Base-by-base conservation (phyloP, 2,113 vertebrate species). In the Promerops cafer region DNA sequence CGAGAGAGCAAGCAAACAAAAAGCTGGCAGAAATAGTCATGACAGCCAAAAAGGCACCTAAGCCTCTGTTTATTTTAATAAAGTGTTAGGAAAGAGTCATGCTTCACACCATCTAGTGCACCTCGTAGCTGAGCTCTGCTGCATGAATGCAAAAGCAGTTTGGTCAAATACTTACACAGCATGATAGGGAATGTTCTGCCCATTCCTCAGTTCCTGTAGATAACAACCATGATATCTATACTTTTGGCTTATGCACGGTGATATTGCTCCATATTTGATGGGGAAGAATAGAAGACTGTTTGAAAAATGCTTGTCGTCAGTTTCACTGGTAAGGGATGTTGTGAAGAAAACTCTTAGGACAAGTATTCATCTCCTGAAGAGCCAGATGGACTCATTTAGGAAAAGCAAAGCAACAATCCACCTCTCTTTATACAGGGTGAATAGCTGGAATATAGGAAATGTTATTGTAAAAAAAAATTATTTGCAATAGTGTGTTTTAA, bases 171-270 rank as follows among this genome's bases (percentile, higher is more conserved):
- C 33, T 84, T 74, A 18, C 16, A 16, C 13, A 61, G 10, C 19
- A 5, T 1, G 1, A 4, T 9, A 35, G 7, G 22, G 30, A 64
- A 45, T 30, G 37, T 56, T 47, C 64, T 42, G 17, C 20, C 24
- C 0, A 0, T 64, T 81, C 26, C 49, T 2, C 6, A 39, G 44
- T 18, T 83, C 15, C 21, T 78, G 19, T 33, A n/a, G 7, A 2
- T 49, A 44, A 22, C 9, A 33, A 3, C 17, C 7, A 6, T n/a
- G 16, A 3, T 35, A 27, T 15, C 60, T 35, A 0, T 40, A 49
- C 2, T 42, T 76, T 22, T 57, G 57, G 13, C 15, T 80, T 40
- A 24, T 31, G 18, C 40, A 20, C 22, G 9, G 22, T 49, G 24
- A 9, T 26, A 22, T 12, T 42, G 13, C 37, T 69, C 12, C 45